These are phyloP conservation scores for Agelas oroides DNA, from an alignment of 37 sponge, comb jelly and placozoan species.

Conservation along the genomic window DNA sequence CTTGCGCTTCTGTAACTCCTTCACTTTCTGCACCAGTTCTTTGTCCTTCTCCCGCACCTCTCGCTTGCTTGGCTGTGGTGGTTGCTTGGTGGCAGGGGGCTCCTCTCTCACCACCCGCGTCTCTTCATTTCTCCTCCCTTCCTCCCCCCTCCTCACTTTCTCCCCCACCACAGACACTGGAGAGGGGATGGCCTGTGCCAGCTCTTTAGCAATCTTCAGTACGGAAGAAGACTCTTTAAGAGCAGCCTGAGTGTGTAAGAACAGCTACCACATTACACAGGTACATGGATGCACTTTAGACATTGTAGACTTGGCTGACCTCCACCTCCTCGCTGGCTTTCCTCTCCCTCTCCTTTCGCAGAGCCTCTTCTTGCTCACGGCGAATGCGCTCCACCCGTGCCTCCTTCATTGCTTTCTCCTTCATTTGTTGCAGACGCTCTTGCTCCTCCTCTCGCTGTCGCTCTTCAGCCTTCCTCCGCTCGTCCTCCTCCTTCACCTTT, in stretches of 20 bases:
- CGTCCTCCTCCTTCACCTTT: conserved; percentile 16
- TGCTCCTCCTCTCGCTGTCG: conserved; percentile 33
- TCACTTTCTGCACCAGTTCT: conserved; percentile 24
- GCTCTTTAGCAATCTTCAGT: too few relatives aligned
- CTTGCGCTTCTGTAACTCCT: conserved; percentile 45
- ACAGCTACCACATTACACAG: too few relatives aligned
- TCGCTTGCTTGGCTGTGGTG: neutral
- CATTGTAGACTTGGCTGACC: too few relatives aligned
- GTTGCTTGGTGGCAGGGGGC: conserved; percentile 11
- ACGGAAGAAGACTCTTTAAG: too few relatives aligned
- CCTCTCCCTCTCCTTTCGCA: conserved; percentile 29
- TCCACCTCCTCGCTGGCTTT: neutral
- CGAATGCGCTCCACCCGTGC: conserved; percentile 45
- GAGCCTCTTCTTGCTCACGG: conserved; percentile 30
- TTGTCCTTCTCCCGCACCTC: conserved; percentile 20
- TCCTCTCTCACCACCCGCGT: neutral
- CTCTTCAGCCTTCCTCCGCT: conserved; percentile 25
- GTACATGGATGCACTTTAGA: too few relatives aligned
- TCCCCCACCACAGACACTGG: too few relatives aligned
- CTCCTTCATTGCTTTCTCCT: conserved; percentile 47
- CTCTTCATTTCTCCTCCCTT: too few relatives aligned
- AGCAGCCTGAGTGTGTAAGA: too few relatives aligned
- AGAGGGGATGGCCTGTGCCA: too few relatives aligned
- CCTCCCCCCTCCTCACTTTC: too few relatives aligned
- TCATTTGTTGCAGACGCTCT: conserved; percentile 31